phyloP scores from a whole-genome alignment of 1,140 invertebrate species.

The Hyles euphorbiae region DNA sequence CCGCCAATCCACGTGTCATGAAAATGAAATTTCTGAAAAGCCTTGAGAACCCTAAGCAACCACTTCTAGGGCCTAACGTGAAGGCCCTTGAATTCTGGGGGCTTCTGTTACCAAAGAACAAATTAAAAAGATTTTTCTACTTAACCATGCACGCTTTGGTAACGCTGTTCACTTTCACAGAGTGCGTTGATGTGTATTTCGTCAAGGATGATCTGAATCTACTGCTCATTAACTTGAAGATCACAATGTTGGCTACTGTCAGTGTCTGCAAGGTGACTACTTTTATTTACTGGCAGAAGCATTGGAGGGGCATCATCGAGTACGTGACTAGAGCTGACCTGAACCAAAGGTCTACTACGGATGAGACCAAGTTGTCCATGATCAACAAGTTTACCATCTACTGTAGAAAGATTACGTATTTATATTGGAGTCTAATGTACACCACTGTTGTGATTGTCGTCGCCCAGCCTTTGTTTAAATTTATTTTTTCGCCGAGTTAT shows the following conservation, averaged over 20 bases:
- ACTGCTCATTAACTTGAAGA: slow-evolving; percentile 57
- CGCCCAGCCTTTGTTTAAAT: slow-evolving; percentile 48
- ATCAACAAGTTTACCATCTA: slow-evolving; percentile 47
- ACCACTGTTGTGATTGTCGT: slow-evolving; percentile 54
- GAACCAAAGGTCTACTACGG: slow-evolving; percentile 25
- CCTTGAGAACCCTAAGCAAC: slow-evolving; percentile 45
- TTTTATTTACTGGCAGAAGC: slow-evolving; percentile 47
- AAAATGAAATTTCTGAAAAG: slow-evolving; percentile 40
- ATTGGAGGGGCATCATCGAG: slow-evolving; percentile 52
- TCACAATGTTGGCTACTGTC: slow-evolving; percentile 52
- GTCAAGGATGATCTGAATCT: slow-evolving; percentile 50
- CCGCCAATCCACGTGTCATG: background rate
- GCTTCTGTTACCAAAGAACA: slow-evolving; percentile 45
- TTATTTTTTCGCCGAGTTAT: slow-evolving; percentile 34
- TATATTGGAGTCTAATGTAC: slow-evolving; percentile 55
- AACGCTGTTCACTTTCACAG: slow-evolving; percentile 45
- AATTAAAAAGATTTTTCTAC: slow-evolving; percentile 37
- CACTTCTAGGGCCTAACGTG: slow-evolving; percentile 54
- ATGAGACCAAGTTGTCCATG: slow-evolving; percentile 26
- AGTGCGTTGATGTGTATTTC: slow-evolving; percentile 57
- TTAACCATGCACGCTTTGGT: slow-evolving; percentile 48
- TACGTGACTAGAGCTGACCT: slow-evolving; percentile 52
- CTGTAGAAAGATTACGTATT: slow-evolving; percentile 53
- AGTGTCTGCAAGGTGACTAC: slow-evolving; percentile 50
- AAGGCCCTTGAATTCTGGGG: slow-evolving; percentile 57